Evolutionary conservation across 1,140 invertebrate genomes (phyloP), one percentile per base, ranked within the genome.

Genomic region (Ephestia elutella): DNA sequence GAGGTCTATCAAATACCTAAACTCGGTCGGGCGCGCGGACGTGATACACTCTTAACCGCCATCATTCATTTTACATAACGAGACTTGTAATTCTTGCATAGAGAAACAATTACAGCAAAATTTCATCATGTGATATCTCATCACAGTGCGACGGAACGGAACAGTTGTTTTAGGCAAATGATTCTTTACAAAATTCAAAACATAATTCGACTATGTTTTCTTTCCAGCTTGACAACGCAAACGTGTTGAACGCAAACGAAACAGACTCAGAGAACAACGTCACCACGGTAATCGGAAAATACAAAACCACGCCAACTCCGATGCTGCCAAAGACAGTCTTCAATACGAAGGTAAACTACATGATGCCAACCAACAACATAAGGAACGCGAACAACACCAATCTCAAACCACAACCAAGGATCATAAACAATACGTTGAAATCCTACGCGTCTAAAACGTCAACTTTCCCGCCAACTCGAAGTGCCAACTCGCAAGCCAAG

Each of bases 391-490:
- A 74, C 63, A 86, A 82, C 59, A 86, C 81, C 2, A 86, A 88
- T 62, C 58, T 88, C 0, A 88, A 86, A 51, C 73, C 82, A 7
- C 82, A 80, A 57, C 74, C 82, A 17, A 65, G 83, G 21, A 60
- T 78, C 17, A 65, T 82, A 38, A 86, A 83, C 60, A 59, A 77
- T 0, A 75, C 77, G 0, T 5, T 82, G 13, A 86, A 86, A 57
- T 80, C 81, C 2, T 86, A 85, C 55, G 82, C 82, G 20, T 63
- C 78, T 3, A 88, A 86, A 55, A 88, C 83, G n/a, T 87, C 82
- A 11, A 88, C 86, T 0, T 88, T 88, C 64, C 86, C 86, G 66
- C 86, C 86, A 65, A 87, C 83, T 9, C 73, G 86, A 72, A 80
- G 82, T 79, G 78, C 83, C 68, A 86, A 86, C 57, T 75, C 80